A percentile compares a stretch with the other conserved stretches of the same genome.
These are phyloP conservation scores for Trachelus iudaicus DNA, from an alignment of 2,888 invertebrate genomes.

Conservation along the genomic window DNA sequence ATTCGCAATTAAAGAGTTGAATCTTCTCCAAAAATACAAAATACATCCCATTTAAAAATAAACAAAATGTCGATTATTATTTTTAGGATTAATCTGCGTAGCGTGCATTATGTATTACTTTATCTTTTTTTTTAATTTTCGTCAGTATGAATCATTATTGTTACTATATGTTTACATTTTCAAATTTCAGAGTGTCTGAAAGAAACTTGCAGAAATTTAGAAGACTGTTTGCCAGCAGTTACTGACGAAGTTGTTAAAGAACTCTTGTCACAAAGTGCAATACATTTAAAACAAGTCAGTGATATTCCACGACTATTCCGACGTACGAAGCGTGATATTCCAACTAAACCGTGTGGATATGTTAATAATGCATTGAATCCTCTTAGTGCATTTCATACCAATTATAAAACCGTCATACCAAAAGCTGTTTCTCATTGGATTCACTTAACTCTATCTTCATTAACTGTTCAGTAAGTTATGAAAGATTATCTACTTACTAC, in stretches of 20 bases:
- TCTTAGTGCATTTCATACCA: slow-evolving; percentile 71
- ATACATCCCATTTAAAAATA: background rate
- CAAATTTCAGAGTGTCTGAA: slow-evolving; percentile 36
- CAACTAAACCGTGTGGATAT: slow-evolving; percentile 84
- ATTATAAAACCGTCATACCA: slow-evolving; percentile 64
- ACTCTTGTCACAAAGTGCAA: slow-evolving; percentile 66
- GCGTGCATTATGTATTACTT: background rate
- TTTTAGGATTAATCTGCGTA: background rate
- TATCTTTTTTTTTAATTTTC: background rate
- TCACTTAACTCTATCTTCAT: slow-evolving; percentile 62
- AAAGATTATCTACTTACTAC: background rate
- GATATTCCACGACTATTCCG: slow-evolving; percentile 94
- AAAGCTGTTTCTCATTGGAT: slow-evolving; percentile 64
- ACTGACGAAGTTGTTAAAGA: slow-evolving; percentile 63
- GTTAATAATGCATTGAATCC: slow-evolving; percentile 75
- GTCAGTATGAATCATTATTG: background rate
- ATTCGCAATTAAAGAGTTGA: background rate
- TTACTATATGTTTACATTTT: background rate
- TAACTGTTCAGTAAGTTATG: slow-evolving; percentile 67
- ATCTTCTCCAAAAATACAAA: background rate
- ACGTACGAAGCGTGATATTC: slow-evolving; percentile 89
- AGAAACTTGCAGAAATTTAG: slow-evolving; percentile 30
- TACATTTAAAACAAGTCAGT: slow-evolving; percentile 82
- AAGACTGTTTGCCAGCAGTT: slow-evolving; percentile 48
- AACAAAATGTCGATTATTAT: background rate